Evolutionary conservation across 2,113 vertebrate species (phyloP), one percentile per base, ranked within the genome.

Genomic region (Pachyramphus minor): DNA sequence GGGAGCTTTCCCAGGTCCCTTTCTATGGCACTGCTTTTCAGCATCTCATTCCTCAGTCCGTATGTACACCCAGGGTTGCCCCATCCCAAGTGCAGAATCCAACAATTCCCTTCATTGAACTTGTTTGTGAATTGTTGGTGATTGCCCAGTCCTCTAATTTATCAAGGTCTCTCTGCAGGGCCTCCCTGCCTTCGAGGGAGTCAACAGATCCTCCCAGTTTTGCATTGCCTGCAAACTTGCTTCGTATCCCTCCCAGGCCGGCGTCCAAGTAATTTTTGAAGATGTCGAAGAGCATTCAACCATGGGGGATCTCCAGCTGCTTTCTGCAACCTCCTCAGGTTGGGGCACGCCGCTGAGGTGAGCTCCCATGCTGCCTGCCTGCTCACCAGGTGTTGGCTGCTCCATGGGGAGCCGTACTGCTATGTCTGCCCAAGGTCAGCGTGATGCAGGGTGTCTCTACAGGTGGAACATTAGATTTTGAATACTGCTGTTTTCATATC

Each of bases 271-370:
- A 3, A 37, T 37, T 37, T 24, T 37, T 60, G 35, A 60, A 60
- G 58, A 39, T 62, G 59, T 62, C 39, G 59, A 62, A 39, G 35
- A 39, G 25, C 35, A 39, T 14, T 14, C 0, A 1, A 17, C 35
- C 11, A 3, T 4, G 15, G 16, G 28, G 14, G 7, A 73, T 47
- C 17, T 66, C 59, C 69, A 53, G 31, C 31, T 60, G 37, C 45
- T 90, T 20, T 30, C 33, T 39, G 24, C 52, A 47, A 25, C 33
- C 9, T 60, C 35, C 5, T 9, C 8, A 72, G 24, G 8, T 27
- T 0, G 0, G n/a, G 12, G 24, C 7, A 3, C 0, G 0, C 7
- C 0, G 0, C 47, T 14, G 4, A 8, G 19, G 6, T 41, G n/a
- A 18, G 24, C 5, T 84, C 25, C 22, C 49, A 8, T 0, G 1